Evolutionary conservation across 2,888 invertebrate genomes (phyloP).

Genomic region (Esperia sulphurella): DNA sequence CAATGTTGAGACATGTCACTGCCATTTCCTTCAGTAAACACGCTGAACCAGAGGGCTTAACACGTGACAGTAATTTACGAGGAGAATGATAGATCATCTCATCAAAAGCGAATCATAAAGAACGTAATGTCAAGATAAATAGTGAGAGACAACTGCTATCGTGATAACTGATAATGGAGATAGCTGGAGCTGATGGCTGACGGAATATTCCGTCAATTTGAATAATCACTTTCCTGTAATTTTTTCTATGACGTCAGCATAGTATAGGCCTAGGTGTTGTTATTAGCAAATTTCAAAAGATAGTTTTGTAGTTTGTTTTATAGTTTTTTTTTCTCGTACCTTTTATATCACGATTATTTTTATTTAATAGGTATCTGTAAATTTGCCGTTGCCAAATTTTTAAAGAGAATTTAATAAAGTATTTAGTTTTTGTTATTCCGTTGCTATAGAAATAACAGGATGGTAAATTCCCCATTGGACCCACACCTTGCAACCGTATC

Average conservation of each 20-base stretch:
- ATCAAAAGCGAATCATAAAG: slow-evolving; percentile 6
- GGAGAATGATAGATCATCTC: slow-evolving; percentile 19
- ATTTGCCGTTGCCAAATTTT: too few species aligned
- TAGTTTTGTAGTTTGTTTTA: too few species aligned
- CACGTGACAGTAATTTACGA: slow-evolving; percentile 27
- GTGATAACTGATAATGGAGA: slow-evolving; percentile 10
- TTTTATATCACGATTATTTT: too few species aligned
- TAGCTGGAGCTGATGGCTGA: slow-evolving; percentile 15
- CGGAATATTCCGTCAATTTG: slow-evolving; percentile 5
- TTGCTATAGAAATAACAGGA: too few species aligned
- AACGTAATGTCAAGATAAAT: slow-evolving; percentile 29
- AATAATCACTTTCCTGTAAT: not conserved
- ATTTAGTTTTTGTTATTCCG: too few species aligned
- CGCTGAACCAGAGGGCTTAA: slow-evolving; percentile 13
- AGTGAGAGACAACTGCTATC: slow-evolving; percentile 21
- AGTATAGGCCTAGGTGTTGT: too few species aligned
- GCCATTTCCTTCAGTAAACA: not conserved
- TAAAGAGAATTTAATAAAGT: not conserved
- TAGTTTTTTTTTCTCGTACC: too few species aligned
- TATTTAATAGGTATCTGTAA: too few species aligned
- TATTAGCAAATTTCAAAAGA: too few species aligned
- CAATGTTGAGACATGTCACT: not conserved
- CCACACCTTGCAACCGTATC: too few species aligned
- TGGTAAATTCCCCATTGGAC: too few species aligned
- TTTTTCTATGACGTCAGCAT: not conserved